These are phyloP conservation scores for Cyanoramphus novaezelandiae DNA, from an alignment of 2,113 vertebrate species.

Conservation along the genomic window DNA sequence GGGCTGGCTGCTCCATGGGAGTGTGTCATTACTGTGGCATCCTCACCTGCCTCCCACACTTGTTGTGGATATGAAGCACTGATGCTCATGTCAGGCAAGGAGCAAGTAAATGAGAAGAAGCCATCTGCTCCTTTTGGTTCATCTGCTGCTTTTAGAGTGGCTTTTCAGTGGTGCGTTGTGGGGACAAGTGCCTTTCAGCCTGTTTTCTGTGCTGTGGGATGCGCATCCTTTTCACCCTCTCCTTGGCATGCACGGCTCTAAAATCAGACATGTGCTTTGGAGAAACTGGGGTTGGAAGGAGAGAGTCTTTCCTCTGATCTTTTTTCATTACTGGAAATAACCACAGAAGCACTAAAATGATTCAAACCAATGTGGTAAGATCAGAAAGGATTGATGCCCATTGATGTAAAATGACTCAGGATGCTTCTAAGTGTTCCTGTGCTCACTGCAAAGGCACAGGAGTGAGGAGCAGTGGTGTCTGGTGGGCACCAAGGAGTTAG, in stretches of 20 bases:
- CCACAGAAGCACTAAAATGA: not conserved
- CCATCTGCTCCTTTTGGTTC: not conserved
- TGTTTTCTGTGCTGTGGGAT: not conserved
- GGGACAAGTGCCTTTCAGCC: not conserved
- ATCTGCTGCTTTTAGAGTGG: not conserved
- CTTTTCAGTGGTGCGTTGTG: not conserved
- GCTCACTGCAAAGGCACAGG: not conserved
- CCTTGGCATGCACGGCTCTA: not conserved
- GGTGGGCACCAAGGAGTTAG: not conserved
- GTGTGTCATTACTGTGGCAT: accelerated
- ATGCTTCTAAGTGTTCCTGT: not conserved
- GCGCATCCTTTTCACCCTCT: not conserved
- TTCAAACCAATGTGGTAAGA: not conserved
- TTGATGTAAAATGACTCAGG: not conserved
- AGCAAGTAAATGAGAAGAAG: not conserved
- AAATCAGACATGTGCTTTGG: not conserved
- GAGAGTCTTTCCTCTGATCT: not conserved
- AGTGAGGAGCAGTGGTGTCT: not conserved
- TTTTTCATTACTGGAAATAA: not conserved
- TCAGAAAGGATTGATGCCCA: not conserved
- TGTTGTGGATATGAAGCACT: not conserved
- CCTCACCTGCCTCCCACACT: not conserved
- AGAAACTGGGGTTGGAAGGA: not conserved
- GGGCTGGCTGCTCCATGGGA: not conserved
- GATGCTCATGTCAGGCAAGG: not conserved